Evolutionary conservation across 2,113 vertebrate genomes (phyloP).

Genomic region (Syrrhaptes paradoxus): DNA sequence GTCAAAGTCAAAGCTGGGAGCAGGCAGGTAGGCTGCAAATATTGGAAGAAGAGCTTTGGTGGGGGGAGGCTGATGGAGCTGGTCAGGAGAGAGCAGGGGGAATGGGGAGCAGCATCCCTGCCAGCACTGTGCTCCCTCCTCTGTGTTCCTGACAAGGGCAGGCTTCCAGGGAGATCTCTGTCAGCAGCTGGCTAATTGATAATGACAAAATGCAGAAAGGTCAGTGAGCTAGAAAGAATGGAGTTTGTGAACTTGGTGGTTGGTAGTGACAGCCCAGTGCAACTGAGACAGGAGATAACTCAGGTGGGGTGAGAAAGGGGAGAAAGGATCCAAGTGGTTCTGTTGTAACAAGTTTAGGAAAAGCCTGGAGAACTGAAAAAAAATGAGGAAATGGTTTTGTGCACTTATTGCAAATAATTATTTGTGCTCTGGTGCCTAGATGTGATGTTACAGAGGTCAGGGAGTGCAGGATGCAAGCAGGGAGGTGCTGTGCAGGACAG

Average conservation of each 20-base stretch:
- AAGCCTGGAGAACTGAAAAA: not conserved
- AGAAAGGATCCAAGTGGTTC: not conserved
- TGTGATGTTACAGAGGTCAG: not conserved
- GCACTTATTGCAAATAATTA: not conserved
- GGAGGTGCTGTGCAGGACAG: not conserved
- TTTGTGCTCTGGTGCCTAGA: not conserved
- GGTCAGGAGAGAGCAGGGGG: not conserved
- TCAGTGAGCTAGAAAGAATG: not conserved
- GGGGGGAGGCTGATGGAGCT: not conserved
- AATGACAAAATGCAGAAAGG: not conserved
- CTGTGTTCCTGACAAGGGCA: not conserved
- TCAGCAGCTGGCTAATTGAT: not conserved
- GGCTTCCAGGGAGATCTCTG: not conserved
- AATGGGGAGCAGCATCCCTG: not conserved
- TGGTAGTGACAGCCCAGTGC: not conserved
- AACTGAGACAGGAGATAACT: not conserved
- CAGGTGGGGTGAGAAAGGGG: not conserved
- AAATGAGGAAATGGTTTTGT: not conserved
- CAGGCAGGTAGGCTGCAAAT: not conserved
- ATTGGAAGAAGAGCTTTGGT: not conserved
- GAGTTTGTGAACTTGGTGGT: not conserved
- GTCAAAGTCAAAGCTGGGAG: not conserved
- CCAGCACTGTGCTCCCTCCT: not conserved
- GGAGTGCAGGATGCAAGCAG: not conserved
- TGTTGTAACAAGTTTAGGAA: not conserved